Conservation (phyloP, 2,888 invertebrate genomes). For the Papilio elwesi region DNA sequence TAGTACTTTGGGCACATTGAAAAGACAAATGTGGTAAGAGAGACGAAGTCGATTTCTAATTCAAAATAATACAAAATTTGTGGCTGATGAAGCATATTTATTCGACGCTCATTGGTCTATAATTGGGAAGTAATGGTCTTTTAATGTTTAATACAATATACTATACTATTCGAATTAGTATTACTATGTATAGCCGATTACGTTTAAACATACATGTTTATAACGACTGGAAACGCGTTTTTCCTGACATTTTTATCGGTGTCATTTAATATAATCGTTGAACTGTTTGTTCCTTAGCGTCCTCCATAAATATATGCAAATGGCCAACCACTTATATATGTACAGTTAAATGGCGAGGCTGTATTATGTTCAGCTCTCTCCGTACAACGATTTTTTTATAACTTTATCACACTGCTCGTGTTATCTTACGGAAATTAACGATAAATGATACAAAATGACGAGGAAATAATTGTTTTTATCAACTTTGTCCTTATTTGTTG, state of each 20-base stretch:
- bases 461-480: slow-evolving; percentile 31
- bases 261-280: slow-evolving; percentile 6
- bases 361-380: background rate
- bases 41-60: too few relatives aligned
- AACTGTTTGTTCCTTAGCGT: background rate
- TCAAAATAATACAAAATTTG: too few relatives aligned
- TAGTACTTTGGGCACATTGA: too few relatives aligned
- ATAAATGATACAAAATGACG: slow-evolving; percentile 16
- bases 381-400: slow-evolving; percentile 17
- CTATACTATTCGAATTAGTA: too few relatives aligned
- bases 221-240: too few relatives aligned
- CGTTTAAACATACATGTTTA: too few relatives aligned
- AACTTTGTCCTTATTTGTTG: slow-evolving; percentile 11
- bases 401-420: slow-evolving; percentile 15
- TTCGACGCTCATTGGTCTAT: too few relatives aligned
- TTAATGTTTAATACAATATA: too few relatives aligned
- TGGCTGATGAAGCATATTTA: too few relatives aligned
- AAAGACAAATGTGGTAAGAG: too few relatives aligned
- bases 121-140: too few relatives aligned
- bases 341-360: slow-evolving; percentile 19
- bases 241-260: background rate
- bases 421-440: slow-evolving; percentile 23
- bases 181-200: too few relatives aligned
- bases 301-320: slow-evolving; percentile 13
- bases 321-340: slow-evolving; percentile 14